Evolutionary conservation across 2,113 vertebrate genomes (phyloP).

Genomic region (Toxostoma redivivum): DNA sequence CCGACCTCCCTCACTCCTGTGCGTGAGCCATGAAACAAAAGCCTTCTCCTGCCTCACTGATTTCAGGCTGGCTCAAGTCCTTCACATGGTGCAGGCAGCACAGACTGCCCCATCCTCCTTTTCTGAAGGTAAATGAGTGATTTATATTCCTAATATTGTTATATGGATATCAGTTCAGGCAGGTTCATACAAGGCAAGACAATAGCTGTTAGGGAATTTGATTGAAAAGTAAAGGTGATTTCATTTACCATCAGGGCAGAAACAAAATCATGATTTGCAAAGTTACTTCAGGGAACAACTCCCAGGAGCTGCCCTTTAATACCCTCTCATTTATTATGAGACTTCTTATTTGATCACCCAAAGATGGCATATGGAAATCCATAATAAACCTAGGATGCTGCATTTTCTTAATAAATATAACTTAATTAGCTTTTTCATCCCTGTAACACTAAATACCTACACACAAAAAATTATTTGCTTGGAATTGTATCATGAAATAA

Average conservation of each 20-base stretch:
- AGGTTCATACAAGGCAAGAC: not conserved
- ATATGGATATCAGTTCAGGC: not conserved
- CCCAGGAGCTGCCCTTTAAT: not conserved
- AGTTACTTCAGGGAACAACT: not conserved
- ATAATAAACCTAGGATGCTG: not conserved
- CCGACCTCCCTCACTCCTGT: not conserved
- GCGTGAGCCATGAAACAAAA: not conserved
- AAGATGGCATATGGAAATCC: not conserved
- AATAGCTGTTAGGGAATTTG: not conserved
- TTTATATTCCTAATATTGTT: not conserved
- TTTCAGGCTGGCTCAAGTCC: not conserved
- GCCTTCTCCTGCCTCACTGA: not conserved
- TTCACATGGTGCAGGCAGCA: not conserved
- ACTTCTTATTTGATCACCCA: not conserved
- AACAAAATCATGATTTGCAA: not conserved
- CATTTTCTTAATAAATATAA: not conserved
- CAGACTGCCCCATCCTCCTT: not conserved
- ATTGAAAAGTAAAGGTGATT: not conserved
- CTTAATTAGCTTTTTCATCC: not conserved
- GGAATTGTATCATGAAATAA: not conserved
- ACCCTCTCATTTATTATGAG: not conserved
- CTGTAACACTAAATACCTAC: not conserved
- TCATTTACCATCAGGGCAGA: not conserved
- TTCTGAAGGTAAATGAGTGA: not conserved
- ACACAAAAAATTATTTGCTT: not conserved